phyloP scores from a whole-genome alignment of 1,140 invertebrate species.

The Bombus superbus region DNA sequence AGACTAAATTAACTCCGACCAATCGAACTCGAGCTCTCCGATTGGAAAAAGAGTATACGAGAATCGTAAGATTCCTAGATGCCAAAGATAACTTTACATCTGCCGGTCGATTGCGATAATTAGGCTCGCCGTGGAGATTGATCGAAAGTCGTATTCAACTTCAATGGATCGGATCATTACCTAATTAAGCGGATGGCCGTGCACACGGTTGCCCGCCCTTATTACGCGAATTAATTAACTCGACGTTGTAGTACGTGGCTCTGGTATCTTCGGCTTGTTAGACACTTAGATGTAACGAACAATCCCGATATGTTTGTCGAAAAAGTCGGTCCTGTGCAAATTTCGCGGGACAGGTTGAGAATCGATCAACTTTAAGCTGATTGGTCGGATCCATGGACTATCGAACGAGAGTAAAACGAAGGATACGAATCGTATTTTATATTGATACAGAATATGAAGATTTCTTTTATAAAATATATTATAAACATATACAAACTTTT shows the following conservation, averaged over 20 bases:
- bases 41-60: constrained; percentile 38
- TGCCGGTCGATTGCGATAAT: constrained; percentile 74
- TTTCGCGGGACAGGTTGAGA: not conserved
- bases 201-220: constrained; percentile 15
- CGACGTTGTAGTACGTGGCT: not conserved
- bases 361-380: not conserved
- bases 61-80: constrained; percentile 73
- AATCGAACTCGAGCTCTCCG: constrained; percentile 19
- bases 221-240: constrained; percentile 54
- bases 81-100: constrained; percentile 74
- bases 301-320: constrained; percentile 1
- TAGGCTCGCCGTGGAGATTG: constrained; percentile 64
- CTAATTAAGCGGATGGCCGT: constrained; percentile 63
- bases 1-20: constrained; percentile 70
- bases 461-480: too few relatives aligned
- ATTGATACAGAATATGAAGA: not conserved
- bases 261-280: not conserved
- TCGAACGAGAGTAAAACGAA: not conserved
- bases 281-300: constrained; percentile 19
- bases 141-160: constrained; percentile 67
- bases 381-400: not conserved
- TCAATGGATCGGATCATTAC: constrained; percentile 57
- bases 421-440: not conserved
- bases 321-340: constrained; percentile 1
- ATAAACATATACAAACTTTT: too few relatives aligned